These are phyloP conservation scores for Anoplopoma fimbria DNA, from an alignment of 2,113 vertebrate species.

Conservation along the genomic window DNA sequence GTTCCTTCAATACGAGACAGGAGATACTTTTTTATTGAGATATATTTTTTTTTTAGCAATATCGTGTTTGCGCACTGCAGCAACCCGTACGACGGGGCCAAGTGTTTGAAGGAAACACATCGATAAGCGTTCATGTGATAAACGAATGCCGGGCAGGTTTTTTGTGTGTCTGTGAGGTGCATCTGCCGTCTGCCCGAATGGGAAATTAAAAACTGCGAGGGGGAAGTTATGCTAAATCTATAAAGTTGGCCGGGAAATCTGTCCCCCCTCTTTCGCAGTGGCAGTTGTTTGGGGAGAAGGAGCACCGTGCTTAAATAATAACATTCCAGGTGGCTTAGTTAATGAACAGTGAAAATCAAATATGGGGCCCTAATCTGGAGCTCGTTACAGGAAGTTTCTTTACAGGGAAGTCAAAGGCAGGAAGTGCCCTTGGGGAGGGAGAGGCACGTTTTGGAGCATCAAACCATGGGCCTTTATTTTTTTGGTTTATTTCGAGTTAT, in stretches of 20 bases:
- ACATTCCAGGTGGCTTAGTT: conserved; percentile 89
- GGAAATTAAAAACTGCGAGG: conserved; percentile 82
- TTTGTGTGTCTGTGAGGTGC: conserved; percentile 73
- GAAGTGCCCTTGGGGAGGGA: conserved; percentile 75
- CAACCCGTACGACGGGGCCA: background rate
- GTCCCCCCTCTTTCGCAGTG: conserved; percentile 72
- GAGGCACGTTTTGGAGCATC: conserved; percentile 59
- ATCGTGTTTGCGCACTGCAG: background rate
- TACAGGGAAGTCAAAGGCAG: conserved; percentile 83
- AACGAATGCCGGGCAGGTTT: conserved; percentile 70
- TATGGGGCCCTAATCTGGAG: conserved; percentile 86
- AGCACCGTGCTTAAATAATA: conserved; percentile 86
- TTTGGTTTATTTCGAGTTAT: conserved; percentile 15
- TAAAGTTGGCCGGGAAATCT: conserved; percentile 83
- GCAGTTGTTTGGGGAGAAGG: conserved; percentile 87
- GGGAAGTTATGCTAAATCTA: conserved; percentile 82
- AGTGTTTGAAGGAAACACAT: conserved; percentile 56
- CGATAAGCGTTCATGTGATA: conserved; percentile 62
- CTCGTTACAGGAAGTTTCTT: conserved; percentile 86
- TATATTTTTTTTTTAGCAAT: background rate
- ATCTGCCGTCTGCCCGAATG: conserved; percentile 79
- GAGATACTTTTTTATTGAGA: background rate
- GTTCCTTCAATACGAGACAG: background rate
- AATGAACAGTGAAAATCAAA: conserved; percentile 90
- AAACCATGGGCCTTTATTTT: conserved; percentile 51